These are phyloP conservation scores for Cosmia pyralina DNA, from an alignment of 2,888 invertebrate genomes.

Conservation along the genomic window DNA sequence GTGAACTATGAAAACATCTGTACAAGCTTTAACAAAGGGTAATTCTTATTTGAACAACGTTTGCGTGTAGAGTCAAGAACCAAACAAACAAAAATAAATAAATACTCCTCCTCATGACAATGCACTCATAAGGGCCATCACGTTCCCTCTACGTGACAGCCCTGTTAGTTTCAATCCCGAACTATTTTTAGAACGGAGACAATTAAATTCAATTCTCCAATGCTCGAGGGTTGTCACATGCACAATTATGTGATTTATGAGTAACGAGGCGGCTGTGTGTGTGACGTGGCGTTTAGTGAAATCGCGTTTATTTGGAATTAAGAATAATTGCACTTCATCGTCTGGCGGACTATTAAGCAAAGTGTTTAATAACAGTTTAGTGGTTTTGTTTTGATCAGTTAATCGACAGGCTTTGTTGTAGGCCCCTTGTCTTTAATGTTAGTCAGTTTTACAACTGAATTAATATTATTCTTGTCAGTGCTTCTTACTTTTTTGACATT, in stretches of 20 bases:
- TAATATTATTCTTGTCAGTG: background rate
- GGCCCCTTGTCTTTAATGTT: background rate
- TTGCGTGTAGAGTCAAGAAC: background rate
- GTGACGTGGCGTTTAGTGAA: slow-evolving; percentile 72
- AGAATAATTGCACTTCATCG: slow-evolving; percentile 81
- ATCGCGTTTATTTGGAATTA: slow-evolving; percentile 81
- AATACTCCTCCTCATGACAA: slow-evolving; percentile 42
- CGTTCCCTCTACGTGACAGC: slow-evolving; percentile 57
- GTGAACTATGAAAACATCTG: background rate
- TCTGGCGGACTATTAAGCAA: slow-evolving; percentile 69
- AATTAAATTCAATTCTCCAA: slow-evolving; percentile 87
- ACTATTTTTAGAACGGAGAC: slow-evolving; percentile 84
- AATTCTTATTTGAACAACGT: slow-evolving; percentile 17
- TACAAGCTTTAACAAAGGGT: background rate
- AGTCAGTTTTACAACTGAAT: background rate
- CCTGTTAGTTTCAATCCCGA: slow-evolving; percentile 60
- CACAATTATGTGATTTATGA: slow-evolving; percentile 85
- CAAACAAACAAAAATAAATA: slow-evolving; percentile 10
- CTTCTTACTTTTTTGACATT: background rate
- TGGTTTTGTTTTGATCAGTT: slow-evolving; percentile 64
- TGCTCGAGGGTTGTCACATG: slow-evolving; percentile 81
- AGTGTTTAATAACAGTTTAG: slow-evolving; percentile 70
- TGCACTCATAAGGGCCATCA: slow-evolving; percentile 63
- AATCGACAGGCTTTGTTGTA: slow-evolving; percentile 34
- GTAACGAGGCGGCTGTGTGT: slow-evolving; percentile 66